Conservation (phyloP, 2,797 vertebrate genomes). For the Muraenolepis orangiensis region DNA sequence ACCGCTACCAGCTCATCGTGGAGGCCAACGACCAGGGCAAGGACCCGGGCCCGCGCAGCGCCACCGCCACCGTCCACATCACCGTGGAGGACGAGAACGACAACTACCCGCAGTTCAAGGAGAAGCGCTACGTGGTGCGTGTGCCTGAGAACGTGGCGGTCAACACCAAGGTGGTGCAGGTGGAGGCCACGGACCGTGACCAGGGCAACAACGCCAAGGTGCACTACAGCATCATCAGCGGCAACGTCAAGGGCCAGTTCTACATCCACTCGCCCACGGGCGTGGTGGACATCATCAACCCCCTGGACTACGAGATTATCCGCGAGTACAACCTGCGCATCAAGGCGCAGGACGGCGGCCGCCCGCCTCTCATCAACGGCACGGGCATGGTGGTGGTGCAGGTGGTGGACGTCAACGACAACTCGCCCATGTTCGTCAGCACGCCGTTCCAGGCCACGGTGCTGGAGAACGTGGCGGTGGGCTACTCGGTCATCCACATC, state of each 20-base stretch:
- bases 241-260: constrained; percentile 94
- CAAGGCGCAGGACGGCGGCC: constrained; percentile 94
- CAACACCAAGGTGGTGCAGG: constrained; percentile 87
- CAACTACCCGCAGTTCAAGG: constrained; percentile 94
- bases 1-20: constrained; percentile 85
- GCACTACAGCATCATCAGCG: constrained; percentile 94
- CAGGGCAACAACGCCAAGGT: constrained; percentile 90
- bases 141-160: constrained; percentile 85
- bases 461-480: constrained; percentile 87
- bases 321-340: constrained; percentile 90
- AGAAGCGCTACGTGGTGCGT: constrained; percentile 88
- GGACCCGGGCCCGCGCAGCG: constrained; percentile 85
- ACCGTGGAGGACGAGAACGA: constrained; percentile 94
- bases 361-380: constrained; percentile 91
- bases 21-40: constrained; percentile 96
- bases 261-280: constrained; percentile 92
- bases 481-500: constrained; percentile 92
- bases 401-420: constrained; percentile 94
- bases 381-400: constrained; percentile 91
- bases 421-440: constrained; percentile 95
- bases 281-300: constrained; percentile 89
- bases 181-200: constrained; percentile 88
- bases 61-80: constrained; percentile 88
- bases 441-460: constrained; percentile 95
- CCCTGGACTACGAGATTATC: constrained; percentile 90